Base-by-base conservation (phyloP, 2,888 invertebrate genomes). In the Rhagonycha lutea region DNA sequence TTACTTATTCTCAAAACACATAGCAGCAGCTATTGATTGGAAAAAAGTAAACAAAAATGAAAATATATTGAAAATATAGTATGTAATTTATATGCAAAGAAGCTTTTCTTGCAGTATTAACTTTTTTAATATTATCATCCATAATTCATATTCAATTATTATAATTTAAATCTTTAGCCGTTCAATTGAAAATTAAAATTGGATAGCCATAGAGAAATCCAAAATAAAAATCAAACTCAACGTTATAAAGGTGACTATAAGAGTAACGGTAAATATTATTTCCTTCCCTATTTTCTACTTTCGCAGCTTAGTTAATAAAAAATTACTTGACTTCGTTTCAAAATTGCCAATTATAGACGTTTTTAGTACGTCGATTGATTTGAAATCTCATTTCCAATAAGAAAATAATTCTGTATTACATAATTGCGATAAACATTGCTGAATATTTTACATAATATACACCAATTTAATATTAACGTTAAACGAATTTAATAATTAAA, bases 31-130 rank as follows among this genome's bases (percentile, higher is more conserved):
- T 73, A 73, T 74, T 69, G 73, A 73, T 73, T 73, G 68, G 67
- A 14, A 63, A 70, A 71, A 69, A 32, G 71, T 73, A 73, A 69
- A 70, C 69, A 77, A 77, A 77, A 74, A 74, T 74, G 74, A 61
- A 76, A 73, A 74, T 77, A 72, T 72, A 77, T 74, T 72, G 74
- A 70, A 77, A 76, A 67, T 63, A 73, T 79, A 80, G 80, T 80
- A 78, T 79, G 82, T 79, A 81, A 82, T 82, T 80, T 82, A 82
- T 81, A 82, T 81, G 81, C 80, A 81, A 80, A 82, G 70, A 75
- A 68, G 62, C 69, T 68, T 29, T 32, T 62, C 65, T 74, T 75
- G 18, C 4, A 70, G 29, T 62, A 62, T 14, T n/a, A 62, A 61
- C 9, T 72, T 23, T 67, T 71, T 70, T 32, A 67, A 14, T 60